Conservation (phyloP, 2,888 invertebrate species). For the Spisula subtruncata region DNA sequence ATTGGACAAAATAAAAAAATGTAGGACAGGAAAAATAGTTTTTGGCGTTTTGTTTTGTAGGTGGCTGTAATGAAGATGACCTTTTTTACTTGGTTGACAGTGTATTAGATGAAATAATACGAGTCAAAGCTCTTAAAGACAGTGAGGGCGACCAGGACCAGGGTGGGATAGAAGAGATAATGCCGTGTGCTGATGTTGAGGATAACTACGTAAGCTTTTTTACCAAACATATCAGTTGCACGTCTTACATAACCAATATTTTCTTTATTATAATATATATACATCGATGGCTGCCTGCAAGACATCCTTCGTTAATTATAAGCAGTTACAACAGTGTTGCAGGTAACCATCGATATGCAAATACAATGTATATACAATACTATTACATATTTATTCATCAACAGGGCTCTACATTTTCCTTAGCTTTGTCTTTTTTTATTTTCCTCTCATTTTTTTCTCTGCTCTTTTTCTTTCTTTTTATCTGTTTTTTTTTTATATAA, state of each 20-base stretch:
- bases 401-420: no score
- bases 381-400: no score
- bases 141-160: background rate
- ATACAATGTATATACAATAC: no score
- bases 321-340: no score
- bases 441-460: background rate
- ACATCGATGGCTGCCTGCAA: no score
- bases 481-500: no score
- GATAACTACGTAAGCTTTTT: conserved; percentile 56
- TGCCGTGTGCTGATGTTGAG: conserved; percentile 51
- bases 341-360: no score
- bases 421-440: background rate
- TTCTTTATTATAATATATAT: no score
- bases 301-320: no score
- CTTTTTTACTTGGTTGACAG: conserved; percentile 66
- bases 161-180: conserved; percentile 38
- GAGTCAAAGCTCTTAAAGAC: conserved; percentile 49
- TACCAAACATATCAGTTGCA: background rate
- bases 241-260: background rate
- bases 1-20: no score
- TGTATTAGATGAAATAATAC: conserved; percentile 63
- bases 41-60: conserved; percentile 47
- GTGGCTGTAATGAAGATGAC: conserved; percentile 58
- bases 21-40: background rate
- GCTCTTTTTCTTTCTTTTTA: no score